These are phyloP conservation scores for Ctenicera cuprea DNA, from an alignment of 2,888 invertebrate species.

Conservation along the genomic window DNA sequence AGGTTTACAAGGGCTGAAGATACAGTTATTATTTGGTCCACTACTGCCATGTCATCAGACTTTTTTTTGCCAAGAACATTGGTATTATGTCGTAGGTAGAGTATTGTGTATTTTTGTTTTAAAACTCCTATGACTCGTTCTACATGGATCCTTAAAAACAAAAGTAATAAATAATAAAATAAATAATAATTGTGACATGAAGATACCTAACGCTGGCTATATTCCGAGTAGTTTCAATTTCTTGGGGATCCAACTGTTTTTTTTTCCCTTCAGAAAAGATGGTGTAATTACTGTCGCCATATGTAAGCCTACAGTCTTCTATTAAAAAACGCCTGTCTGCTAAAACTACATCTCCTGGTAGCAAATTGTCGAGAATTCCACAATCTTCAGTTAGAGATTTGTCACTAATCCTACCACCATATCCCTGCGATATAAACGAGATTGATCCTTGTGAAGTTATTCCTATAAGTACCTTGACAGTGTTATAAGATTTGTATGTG, in stretches of 20 bases:
- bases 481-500: conserved; percentile 11
- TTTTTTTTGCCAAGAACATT: neutral
- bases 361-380: conserved; percentile 25
- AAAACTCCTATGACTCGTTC: conserved; percentile 33
- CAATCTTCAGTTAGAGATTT: neutral
- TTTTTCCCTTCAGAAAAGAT: conserved; percentile 36
- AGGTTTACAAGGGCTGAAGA: neutral
- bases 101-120: conserved; percentile 17
- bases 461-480: neutral
- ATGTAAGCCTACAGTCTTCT: too few relatives aligned
- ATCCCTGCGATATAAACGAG: neutral
- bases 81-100: neutral
- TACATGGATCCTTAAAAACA: too few relatives aligned
- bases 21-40: neutral
- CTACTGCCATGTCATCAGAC: neutral
- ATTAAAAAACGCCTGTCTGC: too few relatives aligned
- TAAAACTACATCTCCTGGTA: conserved; percentile 31
- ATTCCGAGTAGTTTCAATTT: conserved; percentile 11
- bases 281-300: conserved; percentile 27
- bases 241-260: conserved; percentile 28
- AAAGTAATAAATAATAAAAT: too few relatives aligned
- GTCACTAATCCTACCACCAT: neutral
- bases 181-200: too few relatives aligned
- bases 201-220: conserved; percentile 17
- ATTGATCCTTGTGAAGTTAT: neutral